phyloP scores from a whole-genome alignment of 2,113 vertebrate genomes.

The Cryptoleucopteryx plumbea region DNA sequence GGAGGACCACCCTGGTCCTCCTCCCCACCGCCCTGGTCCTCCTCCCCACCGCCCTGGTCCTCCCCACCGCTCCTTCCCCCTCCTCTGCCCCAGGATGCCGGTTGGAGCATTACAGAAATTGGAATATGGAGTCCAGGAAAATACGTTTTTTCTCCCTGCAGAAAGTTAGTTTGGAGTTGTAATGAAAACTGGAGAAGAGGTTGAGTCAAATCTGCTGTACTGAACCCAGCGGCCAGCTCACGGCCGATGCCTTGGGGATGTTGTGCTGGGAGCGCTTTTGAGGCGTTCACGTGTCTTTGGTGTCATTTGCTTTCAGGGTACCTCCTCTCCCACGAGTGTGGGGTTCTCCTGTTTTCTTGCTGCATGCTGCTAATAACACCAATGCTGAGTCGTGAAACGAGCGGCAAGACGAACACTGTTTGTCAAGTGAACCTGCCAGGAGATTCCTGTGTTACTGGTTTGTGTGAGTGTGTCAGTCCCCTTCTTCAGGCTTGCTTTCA shows the following conservation, averaged over 20 bases:
- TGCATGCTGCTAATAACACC: background rate
- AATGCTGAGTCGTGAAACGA: background rate
- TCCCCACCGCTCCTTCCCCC: background rate
- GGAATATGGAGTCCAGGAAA: background rate
- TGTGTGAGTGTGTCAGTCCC: background rate
- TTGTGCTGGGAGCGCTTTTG: background rate
- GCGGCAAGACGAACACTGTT: background rate
- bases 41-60: background rate
- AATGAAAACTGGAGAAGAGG: background rate
- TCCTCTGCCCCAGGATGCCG: background rate
- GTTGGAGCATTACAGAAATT: background rate
- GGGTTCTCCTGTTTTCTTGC: background rate
- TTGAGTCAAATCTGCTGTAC: background rate
- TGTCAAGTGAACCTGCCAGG: background rate
- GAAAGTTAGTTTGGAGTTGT: background rate
- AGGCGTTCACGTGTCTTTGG: background rate
- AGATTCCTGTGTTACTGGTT: slow-evolving; percentile 33
- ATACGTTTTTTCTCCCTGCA: background rate
- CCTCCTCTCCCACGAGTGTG: background rate
- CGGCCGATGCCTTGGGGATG: background rate
- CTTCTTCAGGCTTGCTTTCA: slow-evolving; percentile 12
- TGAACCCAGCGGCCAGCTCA: background rate
- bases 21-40: background rate
- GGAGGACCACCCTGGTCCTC: background rate
- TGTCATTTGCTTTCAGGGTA: background rate